Conservation (phyloP, 2,113 vertebrate genomes). For the Pristiophorus japonicus region DNA sequence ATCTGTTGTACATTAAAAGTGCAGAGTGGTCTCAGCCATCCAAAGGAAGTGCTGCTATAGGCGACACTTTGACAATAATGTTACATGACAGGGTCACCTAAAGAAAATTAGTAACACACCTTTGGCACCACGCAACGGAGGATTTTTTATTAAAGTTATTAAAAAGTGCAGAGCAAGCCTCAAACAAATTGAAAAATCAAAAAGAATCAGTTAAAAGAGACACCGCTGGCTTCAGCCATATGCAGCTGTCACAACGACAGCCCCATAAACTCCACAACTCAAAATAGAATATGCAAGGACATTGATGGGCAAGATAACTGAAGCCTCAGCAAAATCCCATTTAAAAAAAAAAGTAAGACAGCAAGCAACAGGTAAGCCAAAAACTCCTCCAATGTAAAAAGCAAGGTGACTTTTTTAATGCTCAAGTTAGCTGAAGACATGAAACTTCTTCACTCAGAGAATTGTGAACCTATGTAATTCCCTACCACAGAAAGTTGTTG, state of each 20-base stretch:
- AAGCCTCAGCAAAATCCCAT: background rate
- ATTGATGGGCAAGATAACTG: background rate
- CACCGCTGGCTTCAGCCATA: too few species aligned
- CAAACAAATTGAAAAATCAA: background rate
- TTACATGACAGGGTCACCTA: background rate
- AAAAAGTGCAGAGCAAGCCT: background rate
- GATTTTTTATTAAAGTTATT: background rate
- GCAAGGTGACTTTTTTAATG: background rate
- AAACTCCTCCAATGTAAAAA: background rate
- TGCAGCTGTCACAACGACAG: background rate
- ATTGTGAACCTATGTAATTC: too few species aligned
- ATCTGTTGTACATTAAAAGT: background rate
- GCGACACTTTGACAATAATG: background rate
- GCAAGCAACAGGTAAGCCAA: background rate
- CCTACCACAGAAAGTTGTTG: too few species aligned
- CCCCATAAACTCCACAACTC: background rate
- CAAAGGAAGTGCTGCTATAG: background rate
- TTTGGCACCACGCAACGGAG: background rate
- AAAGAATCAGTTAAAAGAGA: too few species aligned
- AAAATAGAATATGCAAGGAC: background rate
- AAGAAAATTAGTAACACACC: background rate
- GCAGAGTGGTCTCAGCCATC: background rate
- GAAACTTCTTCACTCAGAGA: too few species aligned
- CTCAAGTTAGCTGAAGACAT: background rate
- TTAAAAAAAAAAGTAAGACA: background rate